Percentiles rank a stretch among this genome's conserved stretches.
These are phyloP conservation scores for Gobio gobio DNA, from an alignment of 2,113 vertebrate species.

Conservation along the genomic window DNA sequence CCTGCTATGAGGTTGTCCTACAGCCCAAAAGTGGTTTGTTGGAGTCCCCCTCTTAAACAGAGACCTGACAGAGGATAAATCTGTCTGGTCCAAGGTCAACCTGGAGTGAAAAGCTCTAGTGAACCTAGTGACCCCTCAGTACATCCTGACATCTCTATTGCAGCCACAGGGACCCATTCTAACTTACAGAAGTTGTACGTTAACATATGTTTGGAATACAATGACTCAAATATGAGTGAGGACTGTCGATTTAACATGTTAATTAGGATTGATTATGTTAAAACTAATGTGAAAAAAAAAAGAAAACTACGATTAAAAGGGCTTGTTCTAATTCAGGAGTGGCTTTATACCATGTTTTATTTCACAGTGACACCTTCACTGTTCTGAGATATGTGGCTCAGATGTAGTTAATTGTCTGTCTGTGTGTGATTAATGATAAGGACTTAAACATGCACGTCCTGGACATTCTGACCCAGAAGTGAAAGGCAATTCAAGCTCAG, in stretches of 20 bases:
- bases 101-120: conserved; percentile 70
- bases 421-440: conserved; percentile 80
- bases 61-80: conserved; percentile 75
- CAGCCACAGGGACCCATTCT: conserved; percentile 60
- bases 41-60: conserved; percentile 34
- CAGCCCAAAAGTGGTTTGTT: conserved; percentile 46
- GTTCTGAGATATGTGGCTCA: conserved; percentile 53
- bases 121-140: conserved; percentile 69
- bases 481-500: conserved; percentile 69
- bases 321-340: neutral
- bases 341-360: neutral
- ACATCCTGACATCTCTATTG: conserved; percentile 76
- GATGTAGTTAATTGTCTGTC: conserved; percentile 79
- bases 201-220: neutral
- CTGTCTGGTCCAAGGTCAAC: conserved; percentile 80
- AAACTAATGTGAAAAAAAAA: neutral
- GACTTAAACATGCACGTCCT: conserved; percentile 84
- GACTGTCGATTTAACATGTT: neutral
- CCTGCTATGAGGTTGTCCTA: conserved; percentile 67
- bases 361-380: conserved; percentile 37
- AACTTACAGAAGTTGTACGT: neutral
- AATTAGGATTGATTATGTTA: neutral
- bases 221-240: neutral
- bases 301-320: neutral
- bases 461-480: conserved; percentile 75